Base-by-base conservation (phyloP, 2,888 invertebrate species). In the Limnephilus lunatus region DNA sequence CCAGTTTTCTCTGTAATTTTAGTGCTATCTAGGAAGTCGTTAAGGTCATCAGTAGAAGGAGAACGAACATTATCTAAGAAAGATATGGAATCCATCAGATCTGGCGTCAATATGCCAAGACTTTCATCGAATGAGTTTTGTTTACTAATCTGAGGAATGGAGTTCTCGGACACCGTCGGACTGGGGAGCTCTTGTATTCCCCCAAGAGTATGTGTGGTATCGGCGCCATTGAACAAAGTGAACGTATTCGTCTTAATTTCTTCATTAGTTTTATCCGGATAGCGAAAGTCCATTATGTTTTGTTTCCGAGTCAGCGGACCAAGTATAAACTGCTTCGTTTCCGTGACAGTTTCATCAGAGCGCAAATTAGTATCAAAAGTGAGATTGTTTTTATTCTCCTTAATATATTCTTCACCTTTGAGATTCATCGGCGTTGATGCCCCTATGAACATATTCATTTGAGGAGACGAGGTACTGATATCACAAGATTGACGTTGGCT, bases 101-200 rank as follows among this genome's bases (percentile, higher is more conserved):
- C 98, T 0, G 98, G 98, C 15, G 98, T 98, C 93, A 99, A 96
- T 94, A 98, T 98, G 9, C 98, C 98, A 94, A 98, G 96, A 94
- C 98, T 98, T 94, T 98, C 98, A 94, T 98, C 98, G 94, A 98
- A 97, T 2, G 98, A 98, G 95, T 98, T 98, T 94, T 98, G 97
- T 95, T 98, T 98, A 94, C 97, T 97, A 89, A 96, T 95, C 94
- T 95, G 95, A 93, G 95, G 96, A 88, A 95, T 93, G 83, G 96
- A 96, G 94, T 95, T 96, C 91, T 96, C 96, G 94, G 94, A 93
- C 86, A 94, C 92, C 9, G 95, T 96, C 88, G 94, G 94, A 90
- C 94, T 94, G 14, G 90, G 91, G 19, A 93, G 53, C 9, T 93
- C 93, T 81, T 91, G 90, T 44, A 32, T 82, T 11, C 44, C 44